phyloP scores from a whole-genome alignment of 2,113 vertebrate genomes.

The Takifugu bimaculatus region DNA sequence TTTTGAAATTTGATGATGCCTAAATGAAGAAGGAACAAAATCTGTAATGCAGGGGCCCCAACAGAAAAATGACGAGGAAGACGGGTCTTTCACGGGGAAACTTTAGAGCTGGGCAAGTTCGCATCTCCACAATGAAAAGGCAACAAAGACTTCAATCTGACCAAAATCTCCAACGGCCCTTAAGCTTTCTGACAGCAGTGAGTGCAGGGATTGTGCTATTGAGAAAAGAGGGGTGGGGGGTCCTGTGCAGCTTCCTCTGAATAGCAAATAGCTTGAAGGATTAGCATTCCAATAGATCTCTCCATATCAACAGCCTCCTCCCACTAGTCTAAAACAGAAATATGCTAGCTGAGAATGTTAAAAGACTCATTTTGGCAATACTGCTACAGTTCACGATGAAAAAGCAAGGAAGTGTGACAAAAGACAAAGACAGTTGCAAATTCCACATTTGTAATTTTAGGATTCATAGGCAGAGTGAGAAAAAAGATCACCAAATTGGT shows the following conservation, averaged over 20 bases:
- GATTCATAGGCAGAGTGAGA: background rate
- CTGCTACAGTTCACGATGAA: constrained; percentile 18
- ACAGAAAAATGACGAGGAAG: too few relatives aligned
- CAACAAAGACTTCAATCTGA: background rate
- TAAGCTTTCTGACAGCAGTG: constrained; percentile 33
- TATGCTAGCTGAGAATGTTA: constrained; percentile 38
- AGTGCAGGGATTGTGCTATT: constrained; percentile 16
- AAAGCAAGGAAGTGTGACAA: background rate
- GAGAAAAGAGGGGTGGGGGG: constrained; percentile 22
- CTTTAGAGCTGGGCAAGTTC: background rate
- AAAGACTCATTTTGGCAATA: constrained; percentile 39
- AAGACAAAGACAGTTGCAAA: background rate
- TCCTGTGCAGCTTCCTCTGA: constrained; percentile 35
- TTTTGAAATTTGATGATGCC: too few relatives aligned
- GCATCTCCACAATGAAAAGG: constrained; percentile 1
- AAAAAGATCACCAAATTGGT: too few relatives aligned
- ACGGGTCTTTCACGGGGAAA: background rate
- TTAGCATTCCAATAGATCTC: constrained; percentile 65
- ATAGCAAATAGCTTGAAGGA: constrained; percentile 51
- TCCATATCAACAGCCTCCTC: constrained; percentile 57
- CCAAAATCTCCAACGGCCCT: background rate
- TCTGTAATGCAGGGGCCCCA: background rate
- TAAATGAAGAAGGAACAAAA: constrained; percentile 2
- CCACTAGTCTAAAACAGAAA: constrained; percentile 43
- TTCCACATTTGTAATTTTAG: background rate